Conservation (phyloP, 2,888 invertebrate genomes). For the Prosapia bicincta region DNA sequence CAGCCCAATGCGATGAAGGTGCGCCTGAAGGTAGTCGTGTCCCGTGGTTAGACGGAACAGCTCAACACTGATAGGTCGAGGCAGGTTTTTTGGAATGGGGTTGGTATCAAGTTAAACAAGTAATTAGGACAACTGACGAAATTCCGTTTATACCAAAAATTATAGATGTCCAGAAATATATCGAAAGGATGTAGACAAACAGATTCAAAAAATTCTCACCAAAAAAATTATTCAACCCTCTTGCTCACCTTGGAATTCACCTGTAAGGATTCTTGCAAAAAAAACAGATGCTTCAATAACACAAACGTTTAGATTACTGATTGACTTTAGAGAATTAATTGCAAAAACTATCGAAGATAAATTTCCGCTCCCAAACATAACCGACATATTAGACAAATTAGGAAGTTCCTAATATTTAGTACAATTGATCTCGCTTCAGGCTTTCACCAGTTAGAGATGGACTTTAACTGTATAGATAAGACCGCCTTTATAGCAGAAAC, state of each 20-base stretch:
- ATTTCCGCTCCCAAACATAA: too few relatives aligned
- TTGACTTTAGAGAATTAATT: slow-evolving; percentile 21
- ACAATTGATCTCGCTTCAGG: slow-evolving; percentile 7
- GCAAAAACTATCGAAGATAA: slow-evolving; percentile 20
- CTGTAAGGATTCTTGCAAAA: not conserved
- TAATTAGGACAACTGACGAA: too few relatives aligned
- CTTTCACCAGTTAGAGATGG: not conserved
- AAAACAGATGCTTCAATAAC: slow-evolving; percentile 13
- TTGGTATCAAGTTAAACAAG: too few relatives aligned
- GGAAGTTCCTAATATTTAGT: slow-evolving; percentile 22
- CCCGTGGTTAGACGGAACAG: too few relatives aligned
- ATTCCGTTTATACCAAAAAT: too few relatives aligned
- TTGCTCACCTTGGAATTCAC: not conserved
- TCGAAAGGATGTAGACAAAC: not conserved
- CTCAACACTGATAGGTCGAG: too few relatives aligned
- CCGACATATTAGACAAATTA: slow-evolving; percentile 10
- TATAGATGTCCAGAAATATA: too few relatives aligned
- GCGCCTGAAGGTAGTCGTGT: too few relatives aligned
- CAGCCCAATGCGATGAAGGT: too few relatives aligned
- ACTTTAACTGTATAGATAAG: not conserved
- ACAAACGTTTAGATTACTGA: slow-evolving; percentile 15
- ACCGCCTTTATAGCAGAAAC: not conserved
- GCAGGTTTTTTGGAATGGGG: too few relatives aligned
- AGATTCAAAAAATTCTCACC: not conserved
- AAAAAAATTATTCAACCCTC: not conserved